Base-by-base conservation (phyloP, 1,140 invertebrate species). In the Diabrotica undecimpunctata region DNA sequence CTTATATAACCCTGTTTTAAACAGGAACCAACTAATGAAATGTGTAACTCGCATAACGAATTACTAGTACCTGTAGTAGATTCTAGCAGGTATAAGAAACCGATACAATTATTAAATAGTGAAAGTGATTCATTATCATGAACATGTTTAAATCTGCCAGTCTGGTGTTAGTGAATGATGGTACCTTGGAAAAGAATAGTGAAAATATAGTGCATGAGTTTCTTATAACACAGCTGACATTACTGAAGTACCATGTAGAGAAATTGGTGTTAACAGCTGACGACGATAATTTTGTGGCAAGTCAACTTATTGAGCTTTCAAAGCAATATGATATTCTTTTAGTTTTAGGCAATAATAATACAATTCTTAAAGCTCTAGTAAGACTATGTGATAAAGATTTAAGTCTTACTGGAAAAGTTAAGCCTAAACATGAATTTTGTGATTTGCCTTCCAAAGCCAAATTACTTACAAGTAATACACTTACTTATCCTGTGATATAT, bases 251-350 rank as follows among this genome's bases (percentile, higher is more conserved):
- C 14, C 10, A n/a, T 50, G 64, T 70, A 8, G 51, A 57, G 7
- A 66, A 64, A 66, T 10, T 68, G 10, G 37, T 51, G 9, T 39
- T 66, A 35, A 36, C 65, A 13, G 9, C 6, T 39, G 56, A 67
- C 38, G 8, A 61, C 59, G 56, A 60, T 36, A 64, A 54, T 6
- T 57, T 54, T 13, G 51, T 68, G 35, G 13, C 36, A 11, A 56
- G 66, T 36, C 64, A 72, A 39, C 38, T 72, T 25, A 41, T 59
- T 13, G 10, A 39, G 7, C 12, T 65, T 12, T 53, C 65, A n/a
- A 70, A 61, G 52, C 54, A 70, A 50, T 66, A 35, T 25, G 70
- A 72, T 60, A 66, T 72, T n/a, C 56, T 65, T 10, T 36, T 70
- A 6, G 51, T 52, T 11, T 51, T 59, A 25, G 38, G 55, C 8